phyloP scores from a whole-genome alignment of 2,888 invertebrate species.

The Phengaris alcon region DNA sequence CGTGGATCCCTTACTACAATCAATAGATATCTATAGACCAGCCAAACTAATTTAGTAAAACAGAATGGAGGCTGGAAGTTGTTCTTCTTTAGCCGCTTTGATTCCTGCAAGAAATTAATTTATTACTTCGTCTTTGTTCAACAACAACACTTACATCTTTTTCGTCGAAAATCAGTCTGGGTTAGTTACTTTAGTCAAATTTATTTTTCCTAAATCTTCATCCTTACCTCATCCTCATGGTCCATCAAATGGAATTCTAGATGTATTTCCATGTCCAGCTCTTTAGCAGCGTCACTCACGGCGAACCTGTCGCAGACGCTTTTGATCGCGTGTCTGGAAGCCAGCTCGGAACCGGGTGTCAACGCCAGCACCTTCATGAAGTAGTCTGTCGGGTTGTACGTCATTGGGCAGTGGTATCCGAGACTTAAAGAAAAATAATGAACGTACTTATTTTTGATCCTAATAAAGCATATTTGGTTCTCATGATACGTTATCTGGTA shows the following conservation, averaged over 20 bases:
- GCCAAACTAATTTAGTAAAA: slow-evolving; percentile 85
- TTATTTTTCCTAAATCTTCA: no score
- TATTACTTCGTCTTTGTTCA: no score
- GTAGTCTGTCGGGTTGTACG: slow-evolving; percentile 95
- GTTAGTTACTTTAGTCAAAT: no score
- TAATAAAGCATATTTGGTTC: no score
- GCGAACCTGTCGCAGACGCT: slow-evolving; percentile 88
- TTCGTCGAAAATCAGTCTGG: no score
- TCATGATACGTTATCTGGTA: no score
- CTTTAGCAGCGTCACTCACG: slow-evolving; percentile 87
- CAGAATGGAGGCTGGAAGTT: slow-evolving; percentile 81
- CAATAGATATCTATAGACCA: slow-evolving; percentile 86
- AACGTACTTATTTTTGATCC: no score
- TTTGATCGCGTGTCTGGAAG: slow-evolving; percentile 83
- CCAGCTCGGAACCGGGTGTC: slow-evolving; percentile 86
- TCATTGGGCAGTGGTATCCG: slow-evolving; percentile 87
- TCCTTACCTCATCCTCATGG: slow-evolving; percentile 69
- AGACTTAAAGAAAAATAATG: slow-evolving; percentile 65
- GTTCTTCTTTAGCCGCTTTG: slow-evolving; percentile 44
- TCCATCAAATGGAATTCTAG: slow-evolving; percentile 83
- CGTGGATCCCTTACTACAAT: slow-evolving; percentile 89
- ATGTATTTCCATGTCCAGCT: slow-evolving; percentile 86
- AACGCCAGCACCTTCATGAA: slow-evolving; percentile 90
- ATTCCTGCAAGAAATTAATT: slow-evolving; percentile 45
- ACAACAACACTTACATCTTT: no score